Evolutionary conservation across 2,113 vertebrate genomes (phyloP).

Genomic region (Passer domesticus): DNA sequence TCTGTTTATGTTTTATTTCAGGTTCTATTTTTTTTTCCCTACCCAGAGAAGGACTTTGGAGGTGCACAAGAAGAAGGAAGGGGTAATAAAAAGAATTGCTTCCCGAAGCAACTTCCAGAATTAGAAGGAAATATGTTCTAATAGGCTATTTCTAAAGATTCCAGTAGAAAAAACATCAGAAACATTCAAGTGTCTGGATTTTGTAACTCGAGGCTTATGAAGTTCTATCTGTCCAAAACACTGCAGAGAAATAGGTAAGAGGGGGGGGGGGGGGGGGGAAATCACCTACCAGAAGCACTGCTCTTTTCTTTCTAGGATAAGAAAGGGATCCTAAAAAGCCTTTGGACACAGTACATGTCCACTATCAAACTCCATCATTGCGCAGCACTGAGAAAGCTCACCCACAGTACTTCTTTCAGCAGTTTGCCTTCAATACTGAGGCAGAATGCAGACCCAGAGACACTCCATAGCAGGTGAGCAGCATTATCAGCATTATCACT

Average conservation of each 20-base stretch:
- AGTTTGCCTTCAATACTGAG: rapidly evolving
- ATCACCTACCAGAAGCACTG: background rate
- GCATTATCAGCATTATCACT: no score
- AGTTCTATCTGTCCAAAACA: background rate
- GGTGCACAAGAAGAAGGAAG: background rate
- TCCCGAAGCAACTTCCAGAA: background rate
- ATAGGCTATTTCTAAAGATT: background rate
- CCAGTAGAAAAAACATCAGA: background rate
- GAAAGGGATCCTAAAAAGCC: rapidly evolving
- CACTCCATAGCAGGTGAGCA: rapidly evolving
- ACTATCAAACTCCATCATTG: rapidly evolving
- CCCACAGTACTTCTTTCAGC: rapidly evolving
- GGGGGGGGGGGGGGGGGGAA: background rate
- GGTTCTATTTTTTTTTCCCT: background rate
- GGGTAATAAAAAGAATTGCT: background rate
- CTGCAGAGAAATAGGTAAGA: background rate
- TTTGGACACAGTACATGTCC: rapidly evolving
- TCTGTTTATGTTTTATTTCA: background rate
- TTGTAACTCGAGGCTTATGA: background rate
- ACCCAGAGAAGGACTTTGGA: background rate
- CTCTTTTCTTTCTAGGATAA: background rate
- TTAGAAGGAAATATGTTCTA: background rate
- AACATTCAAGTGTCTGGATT: background rate
- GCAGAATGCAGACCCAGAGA: rapidly evolving
- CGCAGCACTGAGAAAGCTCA: rapidly evolving